Conservation (phyloP, 1,140 invertebrate species). For the Eumeta japonica region DNA sequence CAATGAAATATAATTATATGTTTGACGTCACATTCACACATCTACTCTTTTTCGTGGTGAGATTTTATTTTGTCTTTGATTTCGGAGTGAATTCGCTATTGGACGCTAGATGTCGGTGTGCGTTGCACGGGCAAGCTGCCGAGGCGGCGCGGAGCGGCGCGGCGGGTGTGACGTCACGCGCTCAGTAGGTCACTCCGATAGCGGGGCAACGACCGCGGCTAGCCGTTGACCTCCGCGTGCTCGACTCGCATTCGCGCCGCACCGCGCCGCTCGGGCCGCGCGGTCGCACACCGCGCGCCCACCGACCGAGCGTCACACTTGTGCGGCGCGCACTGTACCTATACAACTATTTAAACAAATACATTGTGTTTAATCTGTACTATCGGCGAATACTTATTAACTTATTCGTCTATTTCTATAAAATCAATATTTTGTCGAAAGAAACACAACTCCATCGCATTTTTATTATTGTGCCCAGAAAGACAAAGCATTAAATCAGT, state of each 20-base stretch:
- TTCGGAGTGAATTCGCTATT: too few relatives aligned
- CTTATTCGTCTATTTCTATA: too few relatives aligned
- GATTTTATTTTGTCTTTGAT: too few relatives aligned
- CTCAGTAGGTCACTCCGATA: conserved; percentile 60
- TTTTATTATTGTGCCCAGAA: too few relatives aligned
- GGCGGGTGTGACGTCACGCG: conserved; percentile 54
- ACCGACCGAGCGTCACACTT: conserved; percentile 21
- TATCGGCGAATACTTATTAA: not conserved
- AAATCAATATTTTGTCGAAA: too few relatives aligned
- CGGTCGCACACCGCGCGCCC: conserved; percentile 7
- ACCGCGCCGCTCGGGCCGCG: conserved; percentile 29
- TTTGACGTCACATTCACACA: too few relatives aligned
- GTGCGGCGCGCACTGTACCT: conserved; percentile 9
- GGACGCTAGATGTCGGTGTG: conserved; percentile 39
- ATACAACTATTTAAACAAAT: not conserved
- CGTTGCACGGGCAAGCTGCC: conserved; percentile 24
- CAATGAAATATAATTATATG: too few relatives aligned
- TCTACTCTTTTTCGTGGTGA: too few relatives aligned
- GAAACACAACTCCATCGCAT: too few relatives aligned
- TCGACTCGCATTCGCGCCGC: conserved; percentile 46
- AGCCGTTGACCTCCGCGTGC: conserved; percentile 58
- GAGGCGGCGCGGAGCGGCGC: conserved; percentile 37
- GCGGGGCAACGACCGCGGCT: conserved; percentile 58
- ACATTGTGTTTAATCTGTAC: not conserved
- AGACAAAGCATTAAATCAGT: too few relatives aligned